Base-by-base conservation (phyloP, 2,113 vertebrate species). In the Suncus etruscus region DNA sequence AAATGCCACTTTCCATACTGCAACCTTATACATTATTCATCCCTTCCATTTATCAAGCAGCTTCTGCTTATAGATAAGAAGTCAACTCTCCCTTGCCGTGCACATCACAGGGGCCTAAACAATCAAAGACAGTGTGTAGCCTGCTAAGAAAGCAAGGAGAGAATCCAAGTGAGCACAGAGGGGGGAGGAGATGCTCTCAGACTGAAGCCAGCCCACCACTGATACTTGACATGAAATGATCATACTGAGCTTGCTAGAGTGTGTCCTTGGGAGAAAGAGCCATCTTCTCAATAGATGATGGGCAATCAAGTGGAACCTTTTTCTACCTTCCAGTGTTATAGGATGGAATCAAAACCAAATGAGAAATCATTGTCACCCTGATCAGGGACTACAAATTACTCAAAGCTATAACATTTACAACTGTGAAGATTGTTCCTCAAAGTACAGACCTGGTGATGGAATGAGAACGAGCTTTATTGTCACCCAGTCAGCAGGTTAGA, bases 11-110 rank as follows among this genome's bases (percentile, higher is more conserved):
- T 97, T 95, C 90, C 94, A 90, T 95, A 91, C 74, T 94, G 73
- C 89, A 83, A 77, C 79, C 79, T 92, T 96, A 97, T 97, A 97
- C 97, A 98, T 98, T 97, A 98, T 98, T 98, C 97, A 98, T 96
- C 72, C 96, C 87, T 95, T 76, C 96, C 94, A 95, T 97, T 97
- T 97, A 97, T 97, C 95, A 96, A 95, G 91, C 89, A 96, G 94
- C 94, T 97, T 97, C 97, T 97, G 96, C 94, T 95, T 95, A 86
- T 94, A 97, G 96, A 98, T 97, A 97, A 97, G 95, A 97, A 96
- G 95, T 97, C 96, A 95, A 83, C 93, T 97, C 95, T 96, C 86
- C 20, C 95, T 97, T 93, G 75, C 92, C 87, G 61, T 89, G 94
- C 89, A 86, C 94, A 97, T 96, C 96, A 95, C 25, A 96, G 82